A percentile compares a stretch with the other conserved stretches of the same genome.
These are phyloP conservation scores for Tetraodon nigroviridis DNA, from an alignment of 2,113 vertebrate genomes.

Conservation along the genomic window DNA sequence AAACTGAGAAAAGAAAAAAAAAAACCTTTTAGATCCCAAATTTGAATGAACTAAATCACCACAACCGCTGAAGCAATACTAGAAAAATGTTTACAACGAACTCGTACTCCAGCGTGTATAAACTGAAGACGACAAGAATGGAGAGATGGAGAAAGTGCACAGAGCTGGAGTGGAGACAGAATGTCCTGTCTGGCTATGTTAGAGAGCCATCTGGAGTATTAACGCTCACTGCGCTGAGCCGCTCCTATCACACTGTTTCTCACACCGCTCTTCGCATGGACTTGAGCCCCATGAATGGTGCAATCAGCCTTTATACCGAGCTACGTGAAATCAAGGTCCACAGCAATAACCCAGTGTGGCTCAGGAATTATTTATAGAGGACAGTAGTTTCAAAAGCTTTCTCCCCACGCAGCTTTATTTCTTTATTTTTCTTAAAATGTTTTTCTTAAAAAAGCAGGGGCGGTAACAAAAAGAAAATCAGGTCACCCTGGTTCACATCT, in stretches of 20 bases:
- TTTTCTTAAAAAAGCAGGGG: neutral
- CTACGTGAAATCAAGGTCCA: slow-evolving; percentile 27
- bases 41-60: slow-evolving; percentile 25
- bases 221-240: slow-evolving; percentile 53
- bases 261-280: slow-evolving; percentile 45
- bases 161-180: slow-evolving; percentile 26
- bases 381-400: slow-evolving; percentile 19
- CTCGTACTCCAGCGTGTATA: neutral
- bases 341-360: slow-evolving; percentile 19
- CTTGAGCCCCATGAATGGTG: slow-evolving; percentile 39
- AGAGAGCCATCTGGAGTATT: slow-evolving; percentile 70
- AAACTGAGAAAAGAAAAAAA: neutral
- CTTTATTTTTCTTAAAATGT: neutral
- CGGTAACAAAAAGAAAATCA: neutral
- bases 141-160: slow-evolving; percentile 11
- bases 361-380: slow-evolving; percentile 30
- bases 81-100: slow-evolving; percentile 2
- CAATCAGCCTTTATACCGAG: slow-evolving; percentile 34
- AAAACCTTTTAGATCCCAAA: slow-evolving; percentile 12
- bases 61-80: slow-evolving; percentile 5
- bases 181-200: slow-evolving; percentile 51
- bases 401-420: neutral
- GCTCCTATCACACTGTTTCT: slow-evolving; percentile 59
- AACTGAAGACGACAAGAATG: slow-evolving; percentile 1
- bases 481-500: slow-evolving; percentile 9